Percentiles rank a stretch among this genome's conserved stretches.
Evolutionary conservation across 2,113 vertebrate genomes (phyloP).

Genomic region (Chloropsis hardwickii): DNA sequence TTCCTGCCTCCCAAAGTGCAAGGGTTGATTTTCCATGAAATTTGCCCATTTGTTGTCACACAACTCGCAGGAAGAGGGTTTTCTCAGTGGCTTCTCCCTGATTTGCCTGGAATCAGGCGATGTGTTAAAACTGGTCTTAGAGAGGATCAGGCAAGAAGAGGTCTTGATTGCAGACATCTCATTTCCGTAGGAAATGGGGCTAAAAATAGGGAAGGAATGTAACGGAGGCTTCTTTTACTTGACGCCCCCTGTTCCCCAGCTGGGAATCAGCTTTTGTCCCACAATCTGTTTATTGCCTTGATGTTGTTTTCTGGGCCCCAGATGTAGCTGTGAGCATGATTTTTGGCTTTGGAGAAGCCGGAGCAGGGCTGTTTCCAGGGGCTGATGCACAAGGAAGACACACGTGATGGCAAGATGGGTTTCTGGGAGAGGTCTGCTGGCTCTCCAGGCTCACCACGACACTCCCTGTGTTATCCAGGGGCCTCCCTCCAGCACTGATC

Average conservation of each 20-base stretch:
- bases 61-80: neutral
- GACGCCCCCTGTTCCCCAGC: neutral
- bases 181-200: conserved; percentile 33
- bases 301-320: conserved; percentile 9
- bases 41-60: neutral
- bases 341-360: neutral
- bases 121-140: neutral
- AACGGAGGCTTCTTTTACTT: neutral
- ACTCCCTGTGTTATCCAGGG: neutral
- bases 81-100: neutral
- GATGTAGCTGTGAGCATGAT: neutral
- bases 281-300: neutral
- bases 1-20: neutral
- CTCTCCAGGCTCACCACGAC: neutral
- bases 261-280: conserved; percentile 8
- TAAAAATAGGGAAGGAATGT: conserved; percentile 52
- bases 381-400: neutral
- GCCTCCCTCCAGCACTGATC: neutral
- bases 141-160: neutral
- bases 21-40: neutral
- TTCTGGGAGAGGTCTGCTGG: neutral
- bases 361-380: neutral
- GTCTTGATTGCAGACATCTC: conserved; percentile 23
- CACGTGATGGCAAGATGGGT: rapidly evolving
- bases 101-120: neutral